Conservation (phyloP, 2,888 invertebrate species). For the Chironomus riparius region DNA sequence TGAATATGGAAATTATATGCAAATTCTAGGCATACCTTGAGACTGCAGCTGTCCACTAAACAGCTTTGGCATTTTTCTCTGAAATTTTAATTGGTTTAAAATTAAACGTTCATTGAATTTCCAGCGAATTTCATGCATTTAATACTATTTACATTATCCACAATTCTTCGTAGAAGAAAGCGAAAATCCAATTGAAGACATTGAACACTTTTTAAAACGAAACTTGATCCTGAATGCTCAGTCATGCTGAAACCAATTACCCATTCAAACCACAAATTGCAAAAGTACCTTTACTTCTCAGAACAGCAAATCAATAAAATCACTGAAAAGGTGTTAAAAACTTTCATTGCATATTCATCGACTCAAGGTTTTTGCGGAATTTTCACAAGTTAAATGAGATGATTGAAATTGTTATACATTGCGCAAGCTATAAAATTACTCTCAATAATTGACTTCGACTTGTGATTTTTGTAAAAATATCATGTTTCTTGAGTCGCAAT, state of each 20-base stretch:
- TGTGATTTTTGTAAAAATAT: neutral
- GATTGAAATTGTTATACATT: neutral
- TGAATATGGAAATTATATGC: neutral
- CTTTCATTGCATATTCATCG: neutral
- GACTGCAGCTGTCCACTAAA: neutral
- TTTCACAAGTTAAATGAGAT: neutral
- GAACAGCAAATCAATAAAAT: conserved; percentile 19
- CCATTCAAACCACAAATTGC: neutral
- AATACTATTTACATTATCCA: too few species aligned
- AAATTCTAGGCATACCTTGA: neutral
- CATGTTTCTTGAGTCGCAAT: neutral
- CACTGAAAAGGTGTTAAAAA: conserved; percentile 4
- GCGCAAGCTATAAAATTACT: neutral
- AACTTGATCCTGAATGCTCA: neutral
- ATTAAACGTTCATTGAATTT: too few species aligned
- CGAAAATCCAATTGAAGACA: neutral
- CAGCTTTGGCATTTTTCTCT: neutral
- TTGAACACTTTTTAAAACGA: too few species aligned
- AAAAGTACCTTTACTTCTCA: conserved; percentile 1
- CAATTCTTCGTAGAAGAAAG: neutral
- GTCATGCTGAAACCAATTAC: conserved; percentile 2
- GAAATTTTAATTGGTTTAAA: too few species aligned
- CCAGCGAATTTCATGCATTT: too few species aligned
- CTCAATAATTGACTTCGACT: neutral
- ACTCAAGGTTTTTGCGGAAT: conserved; percentile 12